Evolutionary conservation across 1,140 invertebrate genomes (phyloP), one percentile per base, ranked within the genome.

Genomic region (Grapholita molesta): DNA sequence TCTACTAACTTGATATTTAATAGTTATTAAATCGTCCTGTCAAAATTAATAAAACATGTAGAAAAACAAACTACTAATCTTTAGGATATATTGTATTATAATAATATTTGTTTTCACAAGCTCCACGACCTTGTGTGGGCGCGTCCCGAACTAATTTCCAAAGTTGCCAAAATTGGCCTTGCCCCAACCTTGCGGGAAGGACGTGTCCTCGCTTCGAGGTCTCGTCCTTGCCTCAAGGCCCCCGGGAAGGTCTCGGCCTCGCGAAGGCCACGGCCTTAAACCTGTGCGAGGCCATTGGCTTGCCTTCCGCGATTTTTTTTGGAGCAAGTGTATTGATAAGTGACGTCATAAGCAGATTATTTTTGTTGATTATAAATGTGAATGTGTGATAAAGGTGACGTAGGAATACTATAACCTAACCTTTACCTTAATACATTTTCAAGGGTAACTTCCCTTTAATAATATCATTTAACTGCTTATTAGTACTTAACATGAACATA

Each of bases 191-290:
- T 52, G 53, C 7, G 5, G 25, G 28, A 73, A 80, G 78, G 80
- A 53, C 69, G 48, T 21, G 75, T 71, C 82, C 82, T 82, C 52
- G 70, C 38, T 53, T 7, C 75, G 74, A 83, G 77, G 77, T 69
- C 42, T 42, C 15, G 70, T 69, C 67, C 71, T 74, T 69, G 52
- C 69, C 67, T 65, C 64, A 69, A 64, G 71, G 64, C 74, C 71
- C 66, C 64, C 18, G 33, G 18, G 71, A 64, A 80, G 79, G 76
- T 68, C 61, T 52, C 57, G 53, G 18, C 66, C 38, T 57, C 12
- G 24, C 11, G 25, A 57, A 53, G 52, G 53, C 24, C 53, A 11
- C 6, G 53, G 53, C 53, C 53, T 28, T 15, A 28, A 28, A 28
- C 55, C 55, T 61, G 24, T 15, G 24, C 55, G 25, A 32, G 55